phyloP scores from a whole-genome alignment of 2,888 invertebrate genomes.

The Hipparchia sbordonii region DNA sequence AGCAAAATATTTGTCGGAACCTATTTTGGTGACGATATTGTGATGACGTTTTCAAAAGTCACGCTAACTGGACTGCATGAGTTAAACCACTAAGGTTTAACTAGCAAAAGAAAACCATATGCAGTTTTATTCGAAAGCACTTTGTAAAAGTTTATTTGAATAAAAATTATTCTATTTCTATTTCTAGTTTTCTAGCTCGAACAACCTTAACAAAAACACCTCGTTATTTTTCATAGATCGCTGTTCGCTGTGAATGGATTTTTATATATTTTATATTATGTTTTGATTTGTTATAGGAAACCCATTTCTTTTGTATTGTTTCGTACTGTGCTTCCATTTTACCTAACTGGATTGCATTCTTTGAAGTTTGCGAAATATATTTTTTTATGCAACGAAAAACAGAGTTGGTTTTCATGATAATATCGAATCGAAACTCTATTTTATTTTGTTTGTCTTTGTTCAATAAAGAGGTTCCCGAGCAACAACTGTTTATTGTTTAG shows the following conservation, averaged over 20 bases:
- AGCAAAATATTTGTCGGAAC: too few species aligned
- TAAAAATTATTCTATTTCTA: too few species aligned
- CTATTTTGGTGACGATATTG: too few species aligned
- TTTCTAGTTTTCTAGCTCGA: neutral
- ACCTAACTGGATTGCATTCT: slow-evolving; percentile 28
- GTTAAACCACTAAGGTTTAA: too few species aligned
- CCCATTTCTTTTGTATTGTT: neutral
- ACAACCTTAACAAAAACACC: neutral
- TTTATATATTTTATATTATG: neutral
- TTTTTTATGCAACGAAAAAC: slow-evolving; percentile 19
- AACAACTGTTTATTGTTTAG: neutral
- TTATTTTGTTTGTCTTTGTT: slow-evolving; percentile 16
- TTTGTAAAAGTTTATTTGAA: too few species aligned
- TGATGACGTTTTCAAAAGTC: too few species aligned
- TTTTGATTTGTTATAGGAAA: neutral
- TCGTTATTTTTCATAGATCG: neutral
- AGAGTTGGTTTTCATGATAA: slow-evolving; percentile 21
- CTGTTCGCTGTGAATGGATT: neutral
- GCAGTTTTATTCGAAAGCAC: too few species aligned
- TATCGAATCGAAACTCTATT: slow-evolving; percentile 10
- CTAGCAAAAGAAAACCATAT: too few species aligned
- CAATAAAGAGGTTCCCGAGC: slow-evolving; percentile 1
- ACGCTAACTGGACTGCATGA: too few species aligned
- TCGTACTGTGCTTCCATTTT: slow-evolving; percentile 20
- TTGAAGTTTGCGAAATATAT: slow-evolving; percentile 26